Conservation (phyloP, 2,797 vertebrate species). For the Leucoraja ocellata region DNA sequence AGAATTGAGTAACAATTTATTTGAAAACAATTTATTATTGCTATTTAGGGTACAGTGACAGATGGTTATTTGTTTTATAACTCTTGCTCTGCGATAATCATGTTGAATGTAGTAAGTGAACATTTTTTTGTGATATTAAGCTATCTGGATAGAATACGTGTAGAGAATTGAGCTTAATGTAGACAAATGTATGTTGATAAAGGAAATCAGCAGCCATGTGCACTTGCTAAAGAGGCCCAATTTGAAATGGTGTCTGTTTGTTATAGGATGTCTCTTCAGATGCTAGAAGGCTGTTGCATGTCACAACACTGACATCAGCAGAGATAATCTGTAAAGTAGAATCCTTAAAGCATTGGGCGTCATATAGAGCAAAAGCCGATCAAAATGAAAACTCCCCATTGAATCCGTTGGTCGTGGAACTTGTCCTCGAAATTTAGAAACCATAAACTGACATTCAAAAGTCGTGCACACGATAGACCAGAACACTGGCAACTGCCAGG, state of each 20-base stretch:
- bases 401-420: not conserved
- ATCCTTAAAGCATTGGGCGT: too few relatives aligned
- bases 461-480: not conserved
- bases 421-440: not conserved
- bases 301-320: not conserved
- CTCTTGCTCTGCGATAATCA: not conserved
- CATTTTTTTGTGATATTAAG: not conserved
- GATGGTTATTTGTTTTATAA: not conserved
- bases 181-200: not conserved
- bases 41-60: not conserved
- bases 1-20: too few relatives aligned
- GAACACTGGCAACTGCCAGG: not conserved
- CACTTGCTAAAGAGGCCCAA: not conserved
- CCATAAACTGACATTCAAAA: not conserved
- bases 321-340: not conserved
- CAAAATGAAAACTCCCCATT: not conserved
- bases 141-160: not conserved
- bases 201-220: not conserved
- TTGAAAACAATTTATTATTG: not conserved
- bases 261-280: not conserved
- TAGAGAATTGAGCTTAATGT: not conserved
- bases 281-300: not conserved
- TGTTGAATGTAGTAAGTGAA: not conserved
- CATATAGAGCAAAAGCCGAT: not conserved
- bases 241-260: not conserved